Evolutionary conservation across 2,113 vertebrate genomes (phyloP).

Genomic region (Megaleporinus macrocephalus): DNA sequence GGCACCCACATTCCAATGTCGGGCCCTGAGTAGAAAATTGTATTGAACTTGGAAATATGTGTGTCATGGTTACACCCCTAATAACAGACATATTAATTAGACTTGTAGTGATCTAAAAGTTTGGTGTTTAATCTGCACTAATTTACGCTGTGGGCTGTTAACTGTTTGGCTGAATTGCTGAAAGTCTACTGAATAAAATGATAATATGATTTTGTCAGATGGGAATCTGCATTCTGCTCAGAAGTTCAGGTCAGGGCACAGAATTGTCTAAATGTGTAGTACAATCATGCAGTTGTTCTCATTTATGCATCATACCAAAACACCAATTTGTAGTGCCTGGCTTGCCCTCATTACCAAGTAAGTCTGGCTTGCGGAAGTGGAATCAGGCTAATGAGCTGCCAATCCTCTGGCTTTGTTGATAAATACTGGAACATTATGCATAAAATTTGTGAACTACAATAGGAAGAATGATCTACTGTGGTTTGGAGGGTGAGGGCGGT

Average conservation of each 20-base stretch:
- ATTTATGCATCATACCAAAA: background rate
- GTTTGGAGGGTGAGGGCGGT: background rate
- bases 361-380: background rate
- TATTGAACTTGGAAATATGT: no score
- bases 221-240: background rate
- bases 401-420: slow-evolving; percentile 4
- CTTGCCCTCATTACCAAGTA: background rate
- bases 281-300: background rate
- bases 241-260: background rate
- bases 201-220: background rate
- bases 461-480: background rate
- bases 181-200: background rate
- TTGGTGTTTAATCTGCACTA: background rate
- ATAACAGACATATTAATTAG: background rate
- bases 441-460: background rate
- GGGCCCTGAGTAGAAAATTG: no score
- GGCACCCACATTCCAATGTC: background rate
- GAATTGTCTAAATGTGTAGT: background rate
- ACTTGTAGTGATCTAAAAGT: background rate
- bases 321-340: background rate
- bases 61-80: background rate
- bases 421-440: background rate
- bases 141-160: background rate
- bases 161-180: background rate
- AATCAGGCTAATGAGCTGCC: slow-evolving; percentile 12